Percentiles rank a stretch among this genome's conserved stretches.
phyloP scores from a whole-genome alignment of 2,113 vertebrate genomes.

The Emydura subglobosa region DNA sequence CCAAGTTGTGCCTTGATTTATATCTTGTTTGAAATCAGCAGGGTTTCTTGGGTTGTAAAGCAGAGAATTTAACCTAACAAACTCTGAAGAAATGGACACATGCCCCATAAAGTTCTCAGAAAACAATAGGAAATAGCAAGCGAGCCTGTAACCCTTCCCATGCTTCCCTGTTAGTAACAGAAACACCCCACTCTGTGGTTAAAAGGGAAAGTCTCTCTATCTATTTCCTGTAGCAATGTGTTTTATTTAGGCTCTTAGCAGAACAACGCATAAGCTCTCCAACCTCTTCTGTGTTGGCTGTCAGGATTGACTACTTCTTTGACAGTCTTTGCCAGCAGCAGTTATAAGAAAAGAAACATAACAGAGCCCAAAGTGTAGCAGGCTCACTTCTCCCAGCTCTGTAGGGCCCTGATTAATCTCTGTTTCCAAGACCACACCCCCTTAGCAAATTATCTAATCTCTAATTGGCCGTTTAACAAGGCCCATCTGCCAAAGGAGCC shows the following conservation, averaged over 20 bases:
- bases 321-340: not conserved
- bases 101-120: not conserved
- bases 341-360: not conserved
- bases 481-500: not conserved
- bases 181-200: slow-evolving; percentile 3
- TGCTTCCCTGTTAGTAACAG: not conserved
- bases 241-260: slow-evolving; percentile 38
- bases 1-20: not conserved
- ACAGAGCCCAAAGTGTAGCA: not conserved
- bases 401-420: not conserved
- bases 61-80: not conserved
- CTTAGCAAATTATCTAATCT: not conserved
- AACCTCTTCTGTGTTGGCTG: not conserved
- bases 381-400: not conserved
- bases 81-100: not conserved
- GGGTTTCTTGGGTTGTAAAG: not conserved
- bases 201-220: not conserved
- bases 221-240: not conserved
- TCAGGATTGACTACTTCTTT: not conserved
- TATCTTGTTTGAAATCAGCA: not conserved
- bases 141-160: not conserved
- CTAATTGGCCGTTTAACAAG: not conserved
- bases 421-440: not conserved
- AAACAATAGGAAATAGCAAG: not conserved
- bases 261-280: not conserved